phyloP scores from a whole-genome alignment of 53 echinoderm and acorn worm genomes.

The Astropecten irregularis region DNA sequence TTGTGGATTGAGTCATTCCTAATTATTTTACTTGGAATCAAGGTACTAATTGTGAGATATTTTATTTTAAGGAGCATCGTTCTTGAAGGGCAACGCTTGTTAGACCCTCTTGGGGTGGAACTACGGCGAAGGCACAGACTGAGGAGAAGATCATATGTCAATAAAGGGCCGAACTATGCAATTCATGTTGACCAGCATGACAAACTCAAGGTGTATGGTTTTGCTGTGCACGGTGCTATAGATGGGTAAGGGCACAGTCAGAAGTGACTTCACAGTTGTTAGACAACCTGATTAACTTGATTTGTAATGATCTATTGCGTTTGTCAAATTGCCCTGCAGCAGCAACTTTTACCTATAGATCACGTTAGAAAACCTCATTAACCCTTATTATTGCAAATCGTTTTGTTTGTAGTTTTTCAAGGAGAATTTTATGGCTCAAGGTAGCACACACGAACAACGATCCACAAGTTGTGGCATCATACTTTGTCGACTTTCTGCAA shows the following conservation, averaged over 20 bases:
- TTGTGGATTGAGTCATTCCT: background rate
- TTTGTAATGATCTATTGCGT: too few relatives aligned
- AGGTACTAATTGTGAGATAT: too few relatives aligned
- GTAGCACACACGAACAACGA: constrained; percentile 54
- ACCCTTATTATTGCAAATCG: too few relatives aligned
- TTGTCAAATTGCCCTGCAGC: too few relatives aligned
- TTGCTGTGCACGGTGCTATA: constrained; percentile 75
- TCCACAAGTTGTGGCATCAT: constrained; percentile 53
- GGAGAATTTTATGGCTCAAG: constrained; percentile 53
- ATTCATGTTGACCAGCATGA: constrained; percentile 32
- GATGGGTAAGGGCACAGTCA: constrained; percentile 56
- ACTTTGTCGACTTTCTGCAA: constrained; percentile 46
- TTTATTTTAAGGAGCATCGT: background rate
- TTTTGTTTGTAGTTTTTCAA: constrained; percentile 34
- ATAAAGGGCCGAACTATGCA: constrained; percentile 26
- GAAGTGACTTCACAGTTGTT: too few relatives aligned
- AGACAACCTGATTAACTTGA: too few relatives aligned
- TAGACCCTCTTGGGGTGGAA: constrained; percentile 35
- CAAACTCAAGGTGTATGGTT: constrained; percentile 64
- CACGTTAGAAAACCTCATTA: too few relatives aligned
- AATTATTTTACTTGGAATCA: background rate
- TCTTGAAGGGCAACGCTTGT: constrained; percentile 7
- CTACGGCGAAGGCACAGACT: constrained; percentile 21
- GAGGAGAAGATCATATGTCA: constrained; percentile 19
- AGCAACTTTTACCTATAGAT: too few relatives aligned